These are phyloP conservation scores for Campodea augens DNA, from an alignment of 1,140 invertebrate species.

Conservation along the genomic window DNA sequence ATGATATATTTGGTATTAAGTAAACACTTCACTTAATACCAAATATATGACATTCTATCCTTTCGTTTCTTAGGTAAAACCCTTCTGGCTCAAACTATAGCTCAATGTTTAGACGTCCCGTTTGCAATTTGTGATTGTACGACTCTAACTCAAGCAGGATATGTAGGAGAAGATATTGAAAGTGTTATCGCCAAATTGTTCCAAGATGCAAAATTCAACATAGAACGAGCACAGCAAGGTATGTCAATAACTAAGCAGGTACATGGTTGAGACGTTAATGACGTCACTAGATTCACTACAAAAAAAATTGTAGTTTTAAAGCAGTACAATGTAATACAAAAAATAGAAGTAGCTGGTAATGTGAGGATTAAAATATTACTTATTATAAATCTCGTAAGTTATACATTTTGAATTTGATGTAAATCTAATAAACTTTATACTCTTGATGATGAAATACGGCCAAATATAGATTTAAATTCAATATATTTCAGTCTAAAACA, in stretches of 20 bases:
- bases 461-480: too few species aligned
- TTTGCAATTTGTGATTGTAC: slow-evolving; percentile 99
- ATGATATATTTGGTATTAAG: too few species aligned
- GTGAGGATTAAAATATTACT: background rate
- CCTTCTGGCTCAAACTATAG: slow-evolving; percentile 88
- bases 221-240: slow-evolving; percentile 87
- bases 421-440: too few species aligned
- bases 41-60: too few species aligned
- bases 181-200: slow-evolving; percentile 93
- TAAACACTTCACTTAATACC: too few species aligned
- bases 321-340: background rate
- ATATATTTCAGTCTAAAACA: too few species aligned
- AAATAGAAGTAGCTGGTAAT: background rate
- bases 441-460: too few species aligned
- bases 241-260: slow-evolving; percentile 6
- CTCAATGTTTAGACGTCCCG: slow-evolving; percentile 85
- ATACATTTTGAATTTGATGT: too few species aligned
- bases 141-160: slow-evolving; percentile 95
- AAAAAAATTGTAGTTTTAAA: background rate
- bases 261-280: background rate
- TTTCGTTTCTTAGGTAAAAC: slow-evolving; percentile 63
- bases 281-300: background rate
- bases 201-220: slow-evolving; percentile 91
- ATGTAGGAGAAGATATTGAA: slow-evolving; percentile 99
- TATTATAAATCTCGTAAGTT: too few species aligned